phyloP scores from a whole-genome alignment of 2,113 vertebrate species.

The Pandion haliaetus region DNA sequence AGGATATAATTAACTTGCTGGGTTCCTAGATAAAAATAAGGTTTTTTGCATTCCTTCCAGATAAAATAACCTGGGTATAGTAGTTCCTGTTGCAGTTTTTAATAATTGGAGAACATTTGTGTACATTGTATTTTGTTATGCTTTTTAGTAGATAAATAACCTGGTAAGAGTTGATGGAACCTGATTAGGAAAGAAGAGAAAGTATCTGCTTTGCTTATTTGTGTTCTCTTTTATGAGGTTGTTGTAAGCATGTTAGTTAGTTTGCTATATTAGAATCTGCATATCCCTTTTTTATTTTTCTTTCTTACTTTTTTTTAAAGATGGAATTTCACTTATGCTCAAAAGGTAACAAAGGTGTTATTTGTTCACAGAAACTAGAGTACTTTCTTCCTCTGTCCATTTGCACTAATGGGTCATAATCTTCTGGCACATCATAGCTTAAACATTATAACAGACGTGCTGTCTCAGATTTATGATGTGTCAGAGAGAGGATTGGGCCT shows the following conservation, averaged over 20 bases:
- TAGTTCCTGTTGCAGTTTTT: background rate
- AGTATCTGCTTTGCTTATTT: background rate
- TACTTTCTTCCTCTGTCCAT: background rate
- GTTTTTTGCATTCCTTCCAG: background rate
- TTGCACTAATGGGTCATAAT: conserved; percentile 4
- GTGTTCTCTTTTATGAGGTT: background rate
- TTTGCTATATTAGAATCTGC: background rate
- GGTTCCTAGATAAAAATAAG: background rate
- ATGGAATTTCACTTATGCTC: background rate
- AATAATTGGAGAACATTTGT: background rate
- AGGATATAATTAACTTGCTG: background rate
- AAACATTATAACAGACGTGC: background rate
- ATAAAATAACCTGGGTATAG: background rate
- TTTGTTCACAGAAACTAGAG: background rate
- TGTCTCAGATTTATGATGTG: background rate
- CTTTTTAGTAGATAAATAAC: background rate
- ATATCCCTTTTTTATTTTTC: background rate
- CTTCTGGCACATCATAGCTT: background rate
- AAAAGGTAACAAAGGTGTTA: conserved; percentile 1
- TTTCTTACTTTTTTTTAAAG: background rate
- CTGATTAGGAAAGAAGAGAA: background rate
- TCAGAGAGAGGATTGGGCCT: conserved; percentile 6
- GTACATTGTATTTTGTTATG: background rate
- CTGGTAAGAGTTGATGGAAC: background rate
- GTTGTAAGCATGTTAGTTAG: background rate